These are phyloP conservation scores for Monopterus albus DNA, from an alignment of 2,113 vertebrate species.

Conservation along the genomic window DNA sequence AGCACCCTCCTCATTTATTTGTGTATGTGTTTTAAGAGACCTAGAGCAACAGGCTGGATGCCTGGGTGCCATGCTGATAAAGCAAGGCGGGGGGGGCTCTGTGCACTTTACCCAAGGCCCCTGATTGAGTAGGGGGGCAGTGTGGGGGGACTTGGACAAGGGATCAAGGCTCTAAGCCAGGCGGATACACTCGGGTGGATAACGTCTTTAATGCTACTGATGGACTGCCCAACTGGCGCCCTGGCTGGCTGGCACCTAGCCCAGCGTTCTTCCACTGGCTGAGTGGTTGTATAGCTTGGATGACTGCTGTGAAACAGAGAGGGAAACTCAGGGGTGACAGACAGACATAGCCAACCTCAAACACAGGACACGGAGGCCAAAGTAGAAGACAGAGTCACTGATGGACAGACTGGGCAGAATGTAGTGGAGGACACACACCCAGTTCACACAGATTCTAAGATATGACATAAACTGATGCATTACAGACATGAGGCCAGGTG, in stretches of 20 bases:
- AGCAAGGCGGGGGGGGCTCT: constrained; percentile 60
- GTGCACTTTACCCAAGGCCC: constrained; percentile 56
- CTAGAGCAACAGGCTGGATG: constrained; percentile 55
- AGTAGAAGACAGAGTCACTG: constrained; percentile 10
- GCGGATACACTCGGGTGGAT: constrained; percentile 68
- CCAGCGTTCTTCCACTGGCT: constrained; percentile 62
- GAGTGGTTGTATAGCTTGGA: constrained; percentile 53
- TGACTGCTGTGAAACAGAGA: constrained; percentile 48
- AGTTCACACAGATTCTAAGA: background rate
- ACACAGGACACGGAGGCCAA: constrained; percentile 31
- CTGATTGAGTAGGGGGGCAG: constrained; percentile 42
- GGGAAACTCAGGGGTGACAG: constrained; percentile 49
- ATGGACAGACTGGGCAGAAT: constrained; percentile 1
- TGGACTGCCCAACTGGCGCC: constrained; percentile 74
- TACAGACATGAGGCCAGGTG: no score
- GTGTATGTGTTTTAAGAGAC: constrained; percentile 66
- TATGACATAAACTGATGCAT: background rate
- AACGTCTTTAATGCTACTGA: constrained; percentile 76
- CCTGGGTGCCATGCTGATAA: constrained; percentile 69
- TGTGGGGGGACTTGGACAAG: constrained; percentile 50
- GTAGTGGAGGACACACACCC: background rate
- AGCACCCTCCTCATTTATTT: constrained; percentile 70
- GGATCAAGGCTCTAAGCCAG: constrained; percentile 70
- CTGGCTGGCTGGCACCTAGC: constrained; percentile 61
- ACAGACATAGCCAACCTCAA: constrained; percentile 12